Conservation (phyloP, 1,140 invertebrate species). For the Euglossa dilemma region DNA sequence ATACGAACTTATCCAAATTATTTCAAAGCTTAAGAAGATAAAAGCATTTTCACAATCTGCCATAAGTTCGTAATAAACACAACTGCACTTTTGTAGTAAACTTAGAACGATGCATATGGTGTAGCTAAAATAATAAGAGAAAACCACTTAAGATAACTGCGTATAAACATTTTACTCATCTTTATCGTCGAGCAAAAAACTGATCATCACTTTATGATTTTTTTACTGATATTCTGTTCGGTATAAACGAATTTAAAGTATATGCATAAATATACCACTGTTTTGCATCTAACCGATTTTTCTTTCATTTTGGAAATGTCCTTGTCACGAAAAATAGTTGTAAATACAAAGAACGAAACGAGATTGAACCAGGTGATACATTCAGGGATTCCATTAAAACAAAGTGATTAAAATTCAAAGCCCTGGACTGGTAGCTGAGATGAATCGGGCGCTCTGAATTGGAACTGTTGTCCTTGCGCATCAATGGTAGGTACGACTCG, state of each 20-base stretch:
- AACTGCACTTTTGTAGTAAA: constrained; percentile 22
- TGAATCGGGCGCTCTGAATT: constrained; percentile 88
- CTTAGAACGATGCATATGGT: constrained; percentile 22
- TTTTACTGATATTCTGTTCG: constrained; percentile 32
- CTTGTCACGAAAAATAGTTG: constrained; percentile 33
- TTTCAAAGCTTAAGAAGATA: constrained; percentile 30
- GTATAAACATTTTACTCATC: constrained; percentile 61
- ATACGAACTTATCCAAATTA: constrained; percentile 49
- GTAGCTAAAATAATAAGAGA: constrained; percentile 55
- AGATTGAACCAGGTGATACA: constrained; percentile 50
- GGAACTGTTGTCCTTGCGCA: constrained; percentile 89
- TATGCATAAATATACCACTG: constrained; percentile 47
- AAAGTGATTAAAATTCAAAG: constrained; percentile 88
- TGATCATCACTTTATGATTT: constrained; percentile 51
- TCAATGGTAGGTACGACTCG: constrained; percentile 91
- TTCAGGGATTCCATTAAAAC: constrained; percentile 40
- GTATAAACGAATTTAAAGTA: constrained; percentile 55
- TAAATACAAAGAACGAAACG: constrained; percentile 60
- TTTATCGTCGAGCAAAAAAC: constrained; percentile 70
- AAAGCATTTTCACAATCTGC: constrained; percentile 59
- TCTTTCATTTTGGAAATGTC: constrained; percentile 50
- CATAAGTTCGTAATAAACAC: constrained; percentile 33
- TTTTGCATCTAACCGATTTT: constrained; percentile 32
- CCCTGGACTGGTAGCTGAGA: constrained; percentile 87
- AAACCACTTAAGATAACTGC: constrained; percentile 59